phyloP scores from a whole-genome alignment of 2,888 invertebrate genomes.

The Habrosyne pyritoides region DNA sequence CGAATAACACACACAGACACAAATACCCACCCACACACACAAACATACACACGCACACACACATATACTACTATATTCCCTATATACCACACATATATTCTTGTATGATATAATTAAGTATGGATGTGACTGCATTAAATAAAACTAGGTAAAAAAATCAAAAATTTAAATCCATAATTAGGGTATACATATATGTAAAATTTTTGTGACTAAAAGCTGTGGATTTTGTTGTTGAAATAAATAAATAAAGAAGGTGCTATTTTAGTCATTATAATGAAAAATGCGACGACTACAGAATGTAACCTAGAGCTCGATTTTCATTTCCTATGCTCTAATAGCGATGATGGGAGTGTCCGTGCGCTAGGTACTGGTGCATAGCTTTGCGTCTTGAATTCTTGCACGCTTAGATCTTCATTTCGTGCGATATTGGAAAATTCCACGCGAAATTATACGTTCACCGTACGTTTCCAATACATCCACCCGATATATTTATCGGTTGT shows the following conservation, averaged over 20 bases:
- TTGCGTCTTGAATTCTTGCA: conserved; percentile 41
- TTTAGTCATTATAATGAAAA: background rate
- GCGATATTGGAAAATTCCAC: conserved; percentile 62
- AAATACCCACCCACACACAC: no score
- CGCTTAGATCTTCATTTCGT: conserved; percentile 47
- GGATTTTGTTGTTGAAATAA: background rate
- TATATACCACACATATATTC: no score
- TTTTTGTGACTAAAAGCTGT: no score
- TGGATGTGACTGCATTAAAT: no score
- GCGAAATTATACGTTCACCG: conserved; percentile 39
- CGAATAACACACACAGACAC: no score
- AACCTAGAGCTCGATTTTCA: background rate
- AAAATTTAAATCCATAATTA: no score
- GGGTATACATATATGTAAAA: no score
- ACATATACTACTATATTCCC: no score
- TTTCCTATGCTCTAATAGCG: conserved; percentile 3
- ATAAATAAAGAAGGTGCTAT: background rate
- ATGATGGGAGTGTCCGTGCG: background rate
- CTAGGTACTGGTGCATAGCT: conserved; percentile 24
- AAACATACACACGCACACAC: no score
- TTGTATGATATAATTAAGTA: no score
- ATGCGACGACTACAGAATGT: background rate
- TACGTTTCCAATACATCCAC: conserved; percentile 26
- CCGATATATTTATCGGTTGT: conserved; percentile 6
- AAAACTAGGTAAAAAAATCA: no score